Evolutionary conservation across 2,888 invertebrate genomes (phyloP).

Genomic region (Pemphredon lugubris): DNA sequence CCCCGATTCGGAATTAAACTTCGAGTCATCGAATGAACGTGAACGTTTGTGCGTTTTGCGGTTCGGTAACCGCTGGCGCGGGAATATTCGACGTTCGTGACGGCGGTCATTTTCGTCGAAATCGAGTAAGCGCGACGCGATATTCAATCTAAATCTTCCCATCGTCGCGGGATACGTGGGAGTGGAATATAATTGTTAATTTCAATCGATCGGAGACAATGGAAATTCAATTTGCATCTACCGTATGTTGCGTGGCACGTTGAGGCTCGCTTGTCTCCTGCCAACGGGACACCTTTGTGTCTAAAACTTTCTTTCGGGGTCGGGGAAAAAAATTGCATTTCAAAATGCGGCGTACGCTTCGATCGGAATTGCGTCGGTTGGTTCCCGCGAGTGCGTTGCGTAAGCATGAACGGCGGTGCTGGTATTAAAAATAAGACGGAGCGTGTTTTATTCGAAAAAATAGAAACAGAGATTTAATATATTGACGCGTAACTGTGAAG

Average conservation of each 20-base stretch:
- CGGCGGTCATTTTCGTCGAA: not conserved
- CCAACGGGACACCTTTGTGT: conserved; percentile 5
- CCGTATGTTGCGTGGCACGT: conserved; percentile 2
- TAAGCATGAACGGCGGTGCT: no score
- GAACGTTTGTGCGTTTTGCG: conserved; percentile 5
- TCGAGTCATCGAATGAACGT: not conserved
- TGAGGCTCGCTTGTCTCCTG: not conserved
- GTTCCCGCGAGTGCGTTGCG: no score
- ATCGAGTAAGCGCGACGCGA: conserved; percentile 13
- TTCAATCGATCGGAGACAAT: conserved; percentile 25
- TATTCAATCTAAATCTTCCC: conserved; percentile 25
- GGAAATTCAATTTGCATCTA: conserved; percentile 21
- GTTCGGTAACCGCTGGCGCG: not conserved
- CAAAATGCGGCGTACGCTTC: not conserved
- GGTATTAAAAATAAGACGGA: no score
- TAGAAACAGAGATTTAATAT: no score
- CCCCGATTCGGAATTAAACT: not conserved
- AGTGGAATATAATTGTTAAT: conserved; percentile 19
- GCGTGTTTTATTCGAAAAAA: no score
- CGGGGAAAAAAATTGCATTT: conserved; percentile 2
- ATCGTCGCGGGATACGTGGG: conserved; percentile 4
- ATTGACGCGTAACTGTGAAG: no score
- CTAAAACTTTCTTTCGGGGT: not conserved
- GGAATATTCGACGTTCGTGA: conserved; percentile 18
- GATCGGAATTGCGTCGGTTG: no score